Base-by-base conservation (phyloP, 2,797 vertebrate genomes). In the Sebastes kiyomatsui region DNA sequence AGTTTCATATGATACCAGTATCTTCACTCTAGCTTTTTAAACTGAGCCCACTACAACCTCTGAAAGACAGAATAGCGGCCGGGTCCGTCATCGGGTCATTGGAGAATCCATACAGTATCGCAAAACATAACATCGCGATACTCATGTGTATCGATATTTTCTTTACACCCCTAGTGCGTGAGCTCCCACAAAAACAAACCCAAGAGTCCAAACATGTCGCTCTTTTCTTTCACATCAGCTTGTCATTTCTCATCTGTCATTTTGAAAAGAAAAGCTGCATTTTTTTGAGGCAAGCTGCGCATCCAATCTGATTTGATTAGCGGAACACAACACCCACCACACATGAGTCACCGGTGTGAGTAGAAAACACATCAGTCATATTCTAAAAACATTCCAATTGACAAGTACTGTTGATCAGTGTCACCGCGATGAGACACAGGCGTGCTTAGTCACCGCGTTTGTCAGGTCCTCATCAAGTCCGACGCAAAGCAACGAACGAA, bases 331-430 rank as follows among this genome's bases (percentile, higher is more conserved):
- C 91, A 84, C 80, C 86, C 77, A 71, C 83, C 76, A 77, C 69
- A 66, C 3, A 80, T 86, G 89, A 92, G 85, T 92, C 92, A 93
- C 74, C 6, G 35, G 14, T 77, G 72, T 46, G 62, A 89, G 35
- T 46, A 79, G 84, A 90, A 91, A 86, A 89, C 81, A 84, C 87
- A 91, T 90, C 83, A 90, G 66, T 89, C 87, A 90, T 76, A 10
- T 79, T 85, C 70, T 77, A 87, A 85, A 88, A 90, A 65, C 72
- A 75, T 52, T 82, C 3, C 42, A 27, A 75, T 52, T 79, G 84
- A 87, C 83, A 79, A 84, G 81, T 61, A 60, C 76, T 75, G 82
- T 75, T 86, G 74, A 80, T 92, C 71, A 69, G 55, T 67, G 79
- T 89, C 85, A 49, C 72, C 75, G 62, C 68, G 52, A 70, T 25